Base-by-base conservation (phyloP, 2,797 vertebrate genomes). In the Heteromormyrus szaboi region DNA sequence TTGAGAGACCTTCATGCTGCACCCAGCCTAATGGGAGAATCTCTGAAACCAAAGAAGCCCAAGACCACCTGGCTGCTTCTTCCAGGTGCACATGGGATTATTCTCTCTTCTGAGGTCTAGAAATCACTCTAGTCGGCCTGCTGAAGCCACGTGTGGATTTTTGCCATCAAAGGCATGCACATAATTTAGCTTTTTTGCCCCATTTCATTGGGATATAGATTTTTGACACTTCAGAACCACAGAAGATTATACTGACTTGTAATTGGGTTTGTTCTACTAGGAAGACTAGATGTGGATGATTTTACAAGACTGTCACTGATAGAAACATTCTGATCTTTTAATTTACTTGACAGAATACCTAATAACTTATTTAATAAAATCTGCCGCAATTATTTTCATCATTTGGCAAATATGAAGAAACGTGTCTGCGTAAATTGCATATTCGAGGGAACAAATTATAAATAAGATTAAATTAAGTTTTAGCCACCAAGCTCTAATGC, bases 141-240 rank as follows among this genome's bases (percentile, higher is more conserved):
- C 44, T 29, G 9, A 85, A 53, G 46, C 83, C 83, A 85, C 44
- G 22, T 51, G 48, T 59, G n/a, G 50, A 62, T 79, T 72, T 76
- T 84, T 87, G 48, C 88, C 90, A 89, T 87, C 81, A n/a, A 85
- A 85, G 22, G 22, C 19, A 85, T 22, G 48, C 22, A 85, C 83
- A 53, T 53, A 85, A 25, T 85, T 51, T 85, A 33, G 83, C 25
- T 25, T 51, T 51, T 85, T 85, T 81, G 33, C 33, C 12, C 8
- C 83, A 85, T 51, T 85, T 85, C 53, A 85, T 85, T 51, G 44
- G 11, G 53, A 59, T 44, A 59, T 44, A 86, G 12, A 59, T 37
- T 54, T 85, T 54, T 51, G 29, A 86, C 53, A 56, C 50, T 86
- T 59, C 17, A 59, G 46, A 54, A 59, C 85, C 53, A 59, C 5